Base-by-base conservation (phyloP, 2,113 vertebrate species). In the Turdus rufiventris region DNA sequence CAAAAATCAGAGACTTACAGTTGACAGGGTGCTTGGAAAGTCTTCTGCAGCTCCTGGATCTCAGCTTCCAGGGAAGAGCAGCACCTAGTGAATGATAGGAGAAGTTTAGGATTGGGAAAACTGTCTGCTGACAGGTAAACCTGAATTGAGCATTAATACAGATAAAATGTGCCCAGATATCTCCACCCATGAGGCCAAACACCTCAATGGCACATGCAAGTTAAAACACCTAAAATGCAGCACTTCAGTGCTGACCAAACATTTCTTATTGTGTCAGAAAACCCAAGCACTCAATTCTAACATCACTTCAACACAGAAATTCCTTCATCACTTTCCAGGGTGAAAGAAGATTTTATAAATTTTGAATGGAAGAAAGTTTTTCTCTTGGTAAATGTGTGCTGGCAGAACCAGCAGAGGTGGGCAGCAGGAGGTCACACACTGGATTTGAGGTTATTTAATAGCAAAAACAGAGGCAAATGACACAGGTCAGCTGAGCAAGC, bases 171-270 rank as follows among this genome's bases (percentile, higher is more conserved):
- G 15, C 13, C 29, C 70, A 75, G 47, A 38, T 2, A 36, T 4
- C 12, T n/a, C 34, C 10, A 29, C 3, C 33, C 42, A 25, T 0
- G 6, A 60, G 17, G 33, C 20, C 36, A 81, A 84, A 57, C 1
- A 0, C 8, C 2, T 26, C 67, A 42, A 5, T 17, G 14, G 62
- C 26, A 63, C 3, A 0, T 11, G 45, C 20, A 6, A 42, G 8
- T 47, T 31, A 51, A 72, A 88, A 50, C 16, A 45, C 8, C 19
- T 36, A n/a, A 91, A 75, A 88, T 15, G 45, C 61, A 58, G 18
- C 15, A 18, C 51, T 60, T 68, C 34, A 53, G 31, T 3, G 25
- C 25, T 45, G 25, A 54, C 26, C 56, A 66, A 66, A 1, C 0
- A 1, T 31, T 73, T 60, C 36, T 63, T 19, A 45, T 3, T 14